These are phyloP conservation scores for Athene noctua DNA, from an alignment of 2,113 vertebrate species.

Conservation along the genomic window DNA sequence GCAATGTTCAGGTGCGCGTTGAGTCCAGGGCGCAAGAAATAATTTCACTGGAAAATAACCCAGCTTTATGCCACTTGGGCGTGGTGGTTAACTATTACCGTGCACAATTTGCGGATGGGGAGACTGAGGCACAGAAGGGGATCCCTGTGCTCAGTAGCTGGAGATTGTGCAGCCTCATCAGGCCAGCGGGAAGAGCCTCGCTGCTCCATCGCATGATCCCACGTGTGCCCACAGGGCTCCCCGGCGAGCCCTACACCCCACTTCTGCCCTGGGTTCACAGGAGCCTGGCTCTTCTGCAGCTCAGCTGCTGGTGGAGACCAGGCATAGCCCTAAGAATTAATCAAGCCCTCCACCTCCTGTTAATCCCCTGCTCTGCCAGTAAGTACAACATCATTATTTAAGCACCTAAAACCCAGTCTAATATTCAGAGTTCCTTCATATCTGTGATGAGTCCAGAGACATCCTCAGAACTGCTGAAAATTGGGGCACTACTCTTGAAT, in stretches of 20 bases:
- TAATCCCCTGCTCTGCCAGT: neutral
- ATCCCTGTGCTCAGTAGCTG: neutral
- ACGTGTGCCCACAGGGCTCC: rapidly evolving
- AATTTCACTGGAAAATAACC: neutral
- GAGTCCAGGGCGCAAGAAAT: neutral
- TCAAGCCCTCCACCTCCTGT: neutral
- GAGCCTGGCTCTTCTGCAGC: neutral
- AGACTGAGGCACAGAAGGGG: neutral
- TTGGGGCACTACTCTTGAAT: neutral
- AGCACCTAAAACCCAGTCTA: neutral
- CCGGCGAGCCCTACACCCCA: neutral
- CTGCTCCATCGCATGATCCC: neutral
- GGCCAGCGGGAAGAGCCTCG: neutral
- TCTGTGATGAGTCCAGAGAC: neutral
- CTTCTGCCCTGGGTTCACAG: neutral
- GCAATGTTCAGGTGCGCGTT: no score
- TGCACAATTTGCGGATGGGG: neutral
- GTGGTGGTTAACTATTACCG: neutral
- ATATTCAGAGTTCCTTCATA: neutral
- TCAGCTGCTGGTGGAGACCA: neutral
- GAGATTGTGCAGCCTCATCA: neutral
- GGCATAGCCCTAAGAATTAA: neutral
- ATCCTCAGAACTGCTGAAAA: neutral
- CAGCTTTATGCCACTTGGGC: neutral
- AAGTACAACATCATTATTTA: neutral